phyloP scores from a whole-genome alignment of 1,140 invertebrate genomes.

The Scaptomyza montana region DNA sequence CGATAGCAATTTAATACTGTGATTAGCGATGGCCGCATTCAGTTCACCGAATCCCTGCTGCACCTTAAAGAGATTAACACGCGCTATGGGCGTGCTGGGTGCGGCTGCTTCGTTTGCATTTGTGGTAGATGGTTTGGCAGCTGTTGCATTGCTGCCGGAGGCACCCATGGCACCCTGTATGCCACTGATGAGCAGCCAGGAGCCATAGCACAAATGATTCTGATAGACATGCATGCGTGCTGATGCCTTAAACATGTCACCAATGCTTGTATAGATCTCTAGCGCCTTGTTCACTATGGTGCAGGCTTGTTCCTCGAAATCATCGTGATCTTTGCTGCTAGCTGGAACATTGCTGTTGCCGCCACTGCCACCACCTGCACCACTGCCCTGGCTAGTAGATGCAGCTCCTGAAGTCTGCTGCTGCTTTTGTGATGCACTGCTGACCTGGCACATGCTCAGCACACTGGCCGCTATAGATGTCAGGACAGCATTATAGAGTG shows the following conservation, averaged over 20 bases:
- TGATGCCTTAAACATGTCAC: slow-evolving; percentile 91
- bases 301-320: slow-evolving; percentile 75
- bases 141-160: slow-evolving; percentile 55
- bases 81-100: slow-evolving; percentile 74
- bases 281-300: slow-evolving; percentile 87
- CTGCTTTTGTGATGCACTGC: slow-evolving; percentile 70
- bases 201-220: slow-evolving; percentile 94
- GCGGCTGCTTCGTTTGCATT: slow-evolving; percentile 26
- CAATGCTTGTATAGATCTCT: slow-evolving; percentile 92
- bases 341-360: slow-evolving; percentile 21
- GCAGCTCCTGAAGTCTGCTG: slow-evolving; percentile 48
- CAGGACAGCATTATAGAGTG: slow-evolving; percentile 91
- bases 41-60: slow-evolving; percentile 93
- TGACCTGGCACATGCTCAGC: slow-evolving; percentile 80
- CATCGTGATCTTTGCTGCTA: slow-evolving; percentile 67
- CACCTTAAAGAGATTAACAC: slow-evolving; percentile 83
- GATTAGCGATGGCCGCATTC: slow-evolving; percentile 91
- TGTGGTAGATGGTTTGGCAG: slow-evolving; percentile 23
- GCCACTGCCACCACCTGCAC: slow-evolving; percentile 15
- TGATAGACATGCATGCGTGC: slow-evolving; percentile 93
- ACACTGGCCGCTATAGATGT: slow-evolving; percentile 86
- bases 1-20: slow-evolving; percentile 88
- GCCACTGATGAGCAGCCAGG: slow-evolving; percentile 93
- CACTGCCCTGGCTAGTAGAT: slow-evolving; percentile 48
- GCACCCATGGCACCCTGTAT: slow-evolving; percentile 88